A percentile compares a stretch with the other conserved stretches of the same genome.
phyloP scores from a whole-genome alignment of 2,888 invertebrate species.

The Kryphioiulus occultus region DNA sequence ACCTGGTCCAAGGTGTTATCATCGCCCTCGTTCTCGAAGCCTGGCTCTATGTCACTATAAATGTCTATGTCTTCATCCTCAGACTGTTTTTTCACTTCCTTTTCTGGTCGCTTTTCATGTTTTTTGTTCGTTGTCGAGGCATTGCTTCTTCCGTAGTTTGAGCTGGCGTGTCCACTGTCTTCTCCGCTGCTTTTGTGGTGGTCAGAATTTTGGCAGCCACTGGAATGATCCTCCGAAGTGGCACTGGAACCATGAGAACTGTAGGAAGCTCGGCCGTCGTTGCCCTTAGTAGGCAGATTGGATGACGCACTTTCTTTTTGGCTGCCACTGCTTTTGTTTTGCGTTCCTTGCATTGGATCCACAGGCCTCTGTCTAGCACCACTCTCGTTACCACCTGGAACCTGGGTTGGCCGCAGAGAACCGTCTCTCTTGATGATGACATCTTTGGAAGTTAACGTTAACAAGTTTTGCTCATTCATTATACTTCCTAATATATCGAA shows the following conservation, averaged over 20 bases:
- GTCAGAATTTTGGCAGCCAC: slow-evolving; percentile 17
- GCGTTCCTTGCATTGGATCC: slow-evolving; percentile 43
- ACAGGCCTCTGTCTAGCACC: slow-evolving; percentile 40
- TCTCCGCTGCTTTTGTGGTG: slow-evolving; percentile 53
- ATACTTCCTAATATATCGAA: slow-evolving; percentile 62
- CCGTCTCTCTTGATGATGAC: slow-evolving; percentile 62
- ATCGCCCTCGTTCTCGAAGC: slow-evolving; percentile 58
- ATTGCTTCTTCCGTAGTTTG: neutral
- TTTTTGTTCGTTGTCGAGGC: slow-evolving; percentile 45
- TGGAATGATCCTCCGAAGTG: neutral
- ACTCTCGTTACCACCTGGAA: slow-evolving; percentile 1
- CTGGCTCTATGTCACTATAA: slow-evolving; percentile 70
- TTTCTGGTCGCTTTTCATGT: slow-evolving; percentile 54
- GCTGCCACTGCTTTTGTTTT: neutral
- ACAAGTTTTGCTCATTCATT: slow-evolving; percentile 60
- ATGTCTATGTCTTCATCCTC: slow-evolving; percentile 67
- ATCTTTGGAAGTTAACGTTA: slow-evolving; percentile 60
- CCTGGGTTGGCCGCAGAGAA: slow-evolving; percentile 55
- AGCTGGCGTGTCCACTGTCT: slow-evolving; percentile 48
- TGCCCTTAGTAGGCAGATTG: neutral
- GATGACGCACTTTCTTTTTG: neutral
- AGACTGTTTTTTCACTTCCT: slow-evolving; percentile 52
- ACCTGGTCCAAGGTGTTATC: slow-evolving; percentile 61
- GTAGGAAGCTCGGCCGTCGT: neutral
- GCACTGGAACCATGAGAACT: neutral